phyloP scores from a whole-genome alignment of 2,113 vertebrate species.

The Bubalus kerabau region DNA sequence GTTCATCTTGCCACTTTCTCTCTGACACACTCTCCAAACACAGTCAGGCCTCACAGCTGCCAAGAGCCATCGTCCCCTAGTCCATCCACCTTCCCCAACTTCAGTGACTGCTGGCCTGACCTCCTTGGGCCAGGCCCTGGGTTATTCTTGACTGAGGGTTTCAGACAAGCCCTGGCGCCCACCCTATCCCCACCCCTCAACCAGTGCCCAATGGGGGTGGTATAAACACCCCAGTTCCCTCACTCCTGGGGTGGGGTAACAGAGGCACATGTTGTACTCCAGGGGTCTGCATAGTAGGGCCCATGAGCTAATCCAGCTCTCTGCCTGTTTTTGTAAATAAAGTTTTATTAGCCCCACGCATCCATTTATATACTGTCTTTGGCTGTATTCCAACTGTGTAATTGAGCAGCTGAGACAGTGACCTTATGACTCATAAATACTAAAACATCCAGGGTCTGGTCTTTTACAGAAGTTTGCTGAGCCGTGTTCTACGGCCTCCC shows the following conservation, averaged over 20 bases:
- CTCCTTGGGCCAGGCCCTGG: not conserved
- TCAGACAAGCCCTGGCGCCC: not conserved
- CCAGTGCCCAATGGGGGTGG: not conserved
- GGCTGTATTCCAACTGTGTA: not conserved
- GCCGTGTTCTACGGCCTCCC: not conserved
- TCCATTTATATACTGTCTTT: not conserved
- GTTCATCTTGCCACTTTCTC: not conserved
- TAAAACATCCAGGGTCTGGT: not conserved
- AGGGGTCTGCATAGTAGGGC: not conserved
- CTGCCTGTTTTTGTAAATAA: constrained; percentile 23
- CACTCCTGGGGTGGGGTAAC: not conserved
- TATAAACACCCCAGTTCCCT: not conserved
- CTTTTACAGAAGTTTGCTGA: not conserved
- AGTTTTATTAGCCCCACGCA: constrained; percentile 33
- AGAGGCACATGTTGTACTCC: not conserved
- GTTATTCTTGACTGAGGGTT: not conserved
- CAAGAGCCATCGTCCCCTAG: not conserved
- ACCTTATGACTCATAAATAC: not conserved
- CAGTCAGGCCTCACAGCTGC: not conserved
- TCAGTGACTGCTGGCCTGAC: not conserved
- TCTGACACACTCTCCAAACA: not conserved
- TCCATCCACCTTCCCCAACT: not conserved
- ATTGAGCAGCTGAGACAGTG: not conserved
- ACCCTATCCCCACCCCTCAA: not conserved
- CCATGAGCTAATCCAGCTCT: not conserved